Conservation (phyloP, 1,140 invertebrate species). For the Bombus balteatus region DNA sequence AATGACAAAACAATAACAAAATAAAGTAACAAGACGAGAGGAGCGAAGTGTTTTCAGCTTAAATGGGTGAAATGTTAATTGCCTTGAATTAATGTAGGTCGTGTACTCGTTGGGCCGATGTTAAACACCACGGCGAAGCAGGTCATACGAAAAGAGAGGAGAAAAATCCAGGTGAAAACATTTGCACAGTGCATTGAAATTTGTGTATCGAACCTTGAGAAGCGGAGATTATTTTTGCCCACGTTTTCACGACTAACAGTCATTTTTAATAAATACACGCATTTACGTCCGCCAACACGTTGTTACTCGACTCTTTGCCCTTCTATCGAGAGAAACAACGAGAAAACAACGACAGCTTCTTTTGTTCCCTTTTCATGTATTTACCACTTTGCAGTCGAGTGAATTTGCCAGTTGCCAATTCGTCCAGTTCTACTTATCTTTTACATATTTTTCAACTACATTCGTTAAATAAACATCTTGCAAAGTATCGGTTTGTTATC, state of each 20-base stretch:
- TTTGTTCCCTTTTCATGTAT: neutral
- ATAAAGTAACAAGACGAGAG: neutral
- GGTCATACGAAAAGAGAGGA: neutral
- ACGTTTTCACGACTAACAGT: too few relatives aligned
- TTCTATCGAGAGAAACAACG: neutral
- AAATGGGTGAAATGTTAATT: conserved; percentile 17
- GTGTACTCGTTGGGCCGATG: neutral
- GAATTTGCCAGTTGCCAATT: neutral
- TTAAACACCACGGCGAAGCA: neutral
- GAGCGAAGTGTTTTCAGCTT: neutral
- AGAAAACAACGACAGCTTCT: neutral
- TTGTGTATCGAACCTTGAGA: neutral
- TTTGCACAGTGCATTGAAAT: conserved; percentile 11
- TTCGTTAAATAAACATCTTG: too few relatives aligned
- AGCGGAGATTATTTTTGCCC: neutral
- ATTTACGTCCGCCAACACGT: neutral
- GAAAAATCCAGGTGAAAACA: neutral
- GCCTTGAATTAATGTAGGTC: conserved; percentile 16
- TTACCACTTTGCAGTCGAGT: neutral
- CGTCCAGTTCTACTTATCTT: too few relatives aligned
- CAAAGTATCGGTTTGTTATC: too few relatives aligned
- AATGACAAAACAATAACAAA: too few relatives aligned
- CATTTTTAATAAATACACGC: neutral
- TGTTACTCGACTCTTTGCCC: neutral
- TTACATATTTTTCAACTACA: too few relatives aligned